phyloP scores from a whole-genome alignment of 2,113 vertebrate species.

The Otolemur garnettii region DNA sequence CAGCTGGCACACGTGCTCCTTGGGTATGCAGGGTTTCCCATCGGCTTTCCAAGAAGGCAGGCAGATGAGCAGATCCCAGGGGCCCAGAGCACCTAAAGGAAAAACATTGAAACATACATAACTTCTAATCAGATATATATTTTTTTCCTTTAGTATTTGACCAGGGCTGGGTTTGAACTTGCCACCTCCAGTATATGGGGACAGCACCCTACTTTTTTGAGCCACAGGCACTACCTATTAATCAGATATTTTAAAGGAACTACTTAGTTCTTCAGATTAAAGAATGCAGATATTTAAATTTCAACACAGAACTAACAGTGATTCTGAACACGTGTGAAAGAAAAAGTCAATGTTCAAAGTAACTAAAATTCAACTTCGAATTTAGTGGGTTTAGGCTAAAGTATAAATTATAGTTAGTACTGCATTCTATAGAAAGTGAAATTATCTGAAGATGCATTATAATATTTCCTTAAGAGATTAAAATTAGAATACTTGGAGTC shows the following conservation, averaged over 20 bases:
- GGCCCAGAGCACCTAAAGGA: conserved; percentile 73
- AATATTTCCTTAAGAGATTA: conserved; percentile 17
- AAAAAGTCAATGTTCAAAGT: conserved; percentile 15
- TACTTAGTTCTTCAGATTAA: conserved; percentile 1
- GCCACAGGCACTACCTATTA: not conserved
- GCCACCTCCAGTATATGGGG: too few relatives aligned
- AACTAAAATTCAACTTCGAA: conserved; percentile 41
- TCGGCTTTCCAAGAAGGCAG: conserved; percentile 86
- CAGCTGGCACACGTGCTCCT: conserved; percentile 86
- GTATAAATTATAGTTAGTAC: not conserved
- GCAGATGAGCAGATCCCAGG: conserved; percentile 94
- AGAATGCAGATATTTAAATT: not conserved
- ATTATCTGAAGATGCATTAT: not conserved
- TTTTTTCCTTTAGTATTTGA: too few relatives aligned
- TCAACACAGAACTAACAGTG: not conserved
- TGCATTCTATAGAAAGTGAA: conserved; percentile 1
- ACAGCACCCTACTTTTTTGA: too few relatives aligned
- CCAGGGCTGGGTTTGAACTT: too few relatives aligned
- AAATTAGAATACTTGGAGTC: not conserved
- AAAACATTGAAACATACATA: conserved; percentile 61
- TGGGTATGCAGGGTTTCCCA: conserved; percentile 89
- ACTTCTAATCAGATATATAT: not conserved
- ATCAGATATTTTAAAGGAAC: conserved; percentile 7
- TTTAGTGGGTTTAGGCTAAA: not conserved
- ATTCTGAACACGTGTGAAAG: conserved; percentile 16